A percentile compares a stretch with the other conserved stretches of the same genome.
Evolutionary conservation across 2,113 vertebrate genomes (phyloP).

Genomic region (Ailurus styani): DNA sequence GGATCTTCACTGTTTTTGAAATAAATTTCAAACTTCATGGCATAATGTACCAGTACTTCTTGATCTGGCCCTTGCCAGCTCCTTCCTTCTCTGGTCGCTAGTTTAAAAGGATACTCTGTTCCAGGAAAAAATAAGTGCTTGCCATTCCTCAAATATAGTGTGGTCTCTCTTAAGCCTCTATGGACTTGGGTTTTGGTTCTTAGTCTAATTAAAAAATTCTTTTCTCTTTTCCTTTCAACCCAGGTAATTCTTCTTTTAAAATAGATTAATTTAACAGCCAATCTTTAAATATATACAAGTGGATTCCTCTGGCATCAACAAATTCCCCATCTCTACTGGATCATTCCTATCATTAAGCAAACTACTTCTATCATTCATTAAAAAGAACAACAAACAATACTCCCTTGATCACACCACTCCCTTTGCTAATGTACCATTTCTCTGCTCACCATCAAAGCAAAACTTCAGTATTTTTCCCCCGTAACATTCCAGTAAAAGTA

Average conservation of each 20-base stretch:
- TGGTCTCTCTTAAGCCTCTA: neutral
- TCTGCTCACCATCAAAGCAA: neutral
- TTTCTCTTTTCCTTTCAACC: neutral
- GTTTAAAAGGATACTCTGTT: neutral
- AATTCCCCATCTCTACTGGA: neutral
- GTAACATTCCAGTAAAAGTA: neutral
- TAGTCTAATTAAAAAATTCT: neutral
- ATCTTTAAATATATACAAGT: neutral
- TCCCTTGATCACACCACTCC: neutral
- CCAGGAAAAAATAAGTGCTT: neutral
- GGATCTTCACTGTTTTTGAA: neutral
- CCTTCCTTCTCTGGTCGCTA: neutral
- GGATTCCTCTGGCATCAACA: neutral
- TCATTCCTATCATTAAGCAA: neutral
- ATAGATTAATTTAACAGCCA: neutral
- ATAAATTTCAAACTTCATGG: neutral
- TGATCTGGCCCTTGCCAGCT: neutral
- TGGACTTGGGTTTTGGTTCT: neutral
- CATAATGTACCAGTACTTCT: neutral
- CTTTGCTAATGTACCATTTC: neutral
- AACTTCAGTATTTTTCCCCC: neutral
- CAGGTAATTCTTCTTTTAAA: neutral
- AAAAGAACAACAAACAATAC: neutral
- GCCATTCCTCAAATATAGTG: neutral
- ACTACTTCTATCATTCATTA: neutral